These are phyloP conservation scores for Syngnathus floridae DNA, from an alignment of 2,113 vertebrate species.

Conservation along the genomic window DNA sequence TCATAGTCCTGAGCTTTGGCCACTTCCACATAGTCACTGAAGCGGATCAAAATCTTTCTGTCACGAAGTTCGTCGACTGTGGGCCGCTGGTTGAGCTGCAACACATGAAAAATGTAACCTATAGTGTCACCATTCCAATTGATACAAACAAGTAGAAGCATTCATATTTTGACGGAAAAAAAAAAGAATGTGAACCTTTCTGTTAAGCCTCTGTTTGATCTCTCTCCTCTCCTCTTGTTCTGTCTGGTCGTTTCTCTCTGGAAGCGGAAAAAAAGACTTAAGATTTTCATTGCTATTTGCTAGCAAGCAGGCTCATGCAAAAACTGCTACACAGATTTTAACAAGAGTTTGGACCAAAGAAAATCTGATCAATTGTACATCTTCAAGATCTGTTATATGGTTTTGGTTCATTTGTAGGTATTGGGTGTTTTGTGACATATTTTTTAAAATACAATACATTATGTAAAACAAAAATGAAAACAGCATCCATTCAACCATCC, in stretches of 20 bases:
- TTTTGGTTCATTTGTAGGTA: background rate
- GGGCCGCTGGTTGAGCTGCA: slow-evolving; percentile 93
- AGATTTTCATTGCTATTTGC: background rate
- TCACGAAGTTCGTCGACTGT: slow-evolving; percentile 95
- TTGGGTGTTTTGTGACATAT: background rate
- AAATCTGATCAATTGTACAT: background rate
- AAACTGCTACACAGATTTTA: background rate
- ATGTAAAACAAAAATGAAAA: too few relatives aligned
- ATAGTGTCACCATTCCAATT: background rate
- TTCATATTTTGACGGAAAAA: background rate
- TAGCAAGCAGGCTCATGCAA: background rate
- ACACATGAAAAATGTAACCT: background rate
- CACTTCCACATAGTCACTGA: slow-evolving; percentile 98
- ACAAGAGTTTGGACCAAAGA: background rate
- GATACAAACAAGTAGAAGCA: background rate
- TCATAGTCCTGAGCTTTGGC: slow-evolving; percentile 99
- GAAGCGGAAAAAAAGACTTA: slow-evolving; percentile 5
- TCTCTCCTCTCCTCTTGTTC: slow-evolving; percentile 95
- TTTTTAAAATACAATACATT: background rate
- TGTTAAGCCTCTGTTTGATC: slow-evolving; percentile 94
- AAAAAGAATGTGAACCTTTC: slow-evolving; percentile 78
- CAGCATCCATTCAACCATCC: too few relatives aligned
- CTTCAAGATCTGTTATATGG: background rate
- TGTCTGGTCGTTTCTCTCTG: slow-evolving; percentile 95
- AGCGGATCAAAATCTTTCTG: slow-evolving; percentile 96